Evolutionary conservation across 2,888 invertebrate species (phyloP).

Genomic region (Sinotaia quadrata): DNA sequence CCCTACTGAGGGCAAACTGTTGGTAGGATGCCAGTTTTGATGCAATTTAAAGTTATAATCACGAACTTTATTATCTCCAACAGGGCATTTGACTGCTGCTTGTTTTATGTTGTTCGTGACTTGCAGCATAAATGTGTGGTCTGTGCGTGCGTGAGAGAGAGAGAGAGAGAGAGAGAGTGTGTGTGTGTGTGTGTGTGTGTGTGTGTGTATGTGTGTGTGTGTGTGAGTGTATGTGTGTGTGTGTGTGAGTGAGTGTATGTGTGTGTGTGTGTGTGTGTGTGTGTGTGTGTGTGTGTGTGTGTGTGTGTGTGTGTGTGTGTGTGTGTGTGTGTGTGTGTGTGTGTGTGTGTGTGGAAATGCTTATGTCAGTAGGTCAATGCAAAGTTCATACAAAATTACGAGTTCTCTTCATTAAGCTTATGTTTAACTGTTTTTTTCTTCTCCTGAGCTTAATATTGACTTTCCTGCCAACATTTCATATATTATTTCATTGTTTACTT

Average conservation of each 20-base stretch:
- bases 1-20: no score
- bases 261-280: background rate
- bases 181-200: background rate
- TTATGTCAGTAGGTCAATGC: background rate
- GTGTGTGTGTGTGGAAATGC: background rate
- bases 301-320: background rate
- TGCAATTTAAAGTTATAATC: no score
- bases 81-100: no score
- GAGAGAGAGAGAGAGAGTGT: no score
- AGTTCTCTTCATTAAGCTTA: background rate
- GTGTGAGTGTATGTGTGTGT: background rate
- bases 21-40: no score
- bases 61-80: no score
- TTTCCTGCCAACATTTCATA: no score
- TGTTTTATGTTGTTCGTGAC: no score
- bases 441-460: background rate
- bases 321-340: background rate
- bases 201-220: background rate
- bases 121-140: no score
- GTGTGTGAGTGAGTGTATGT: background rate
- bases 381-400: no score
- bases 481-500: no score
- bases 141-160: no score
- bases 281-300: background rate
- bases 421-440: constrained; percentile 4